Conservation (phyloP, 2,797 vertebrate species). For the Crenichthys baileyi region DNA sequence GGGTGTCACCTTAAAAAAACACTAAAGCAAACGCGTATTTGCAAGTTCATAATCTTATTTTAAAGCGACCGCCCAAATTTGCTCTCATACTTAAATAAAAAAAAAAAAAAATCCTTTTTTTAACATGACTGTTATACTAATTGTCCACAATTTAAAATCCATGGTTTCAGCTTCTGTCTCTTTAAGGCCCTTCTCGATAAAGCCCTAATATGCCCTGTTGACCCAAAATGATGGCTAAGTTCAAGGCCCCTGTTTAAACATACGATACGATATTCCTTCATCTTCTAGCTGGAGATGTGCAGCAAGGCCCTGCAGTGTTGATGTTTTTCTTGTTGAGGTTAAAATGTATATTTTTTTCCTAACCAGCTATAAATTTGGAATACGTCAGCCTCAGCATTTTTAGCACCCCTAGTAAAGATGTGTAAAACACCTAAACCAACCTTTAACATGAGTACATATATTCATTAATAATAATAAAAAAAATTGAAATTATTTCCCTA, state of each 20-base stretch:
- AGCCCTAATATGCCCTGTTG: not conserved
- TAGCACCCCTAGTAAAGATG: too few relatives aligned
- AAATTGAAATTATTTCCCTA: too few relatives aligned
- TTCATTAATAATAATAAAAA: too few relatives aligned
- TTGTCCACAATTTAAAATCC: not conserved
- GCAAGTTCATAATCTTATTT: not conserved
- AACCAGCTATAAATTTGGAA: too few relatives aligned
- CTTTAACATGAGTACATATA: too few relatives aligned
- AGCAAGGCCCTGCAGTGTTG: not conserved
- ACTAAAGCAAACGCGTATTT: not conserved
- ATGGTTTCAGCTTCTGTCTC: not conserved
- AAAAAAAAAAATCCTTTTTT: not conserved
- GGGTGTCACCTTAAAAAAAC: too few relatives aligned
- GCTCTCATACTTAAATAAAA: not conserved
- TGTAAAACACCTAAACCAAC: too few relatives aligned
- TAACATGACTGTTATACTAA: not conserved
- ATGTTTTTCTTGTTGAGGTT: not conserved
- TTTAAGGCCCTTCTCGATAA: not conserved
- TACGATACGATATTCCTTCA: not conserved
- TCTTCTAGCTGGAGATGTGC: not conserved
- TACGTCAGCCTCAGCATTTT: too few relatives aligned
- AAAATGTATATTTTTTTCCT: not conserved
- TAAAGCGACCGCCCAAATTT: not conserved
- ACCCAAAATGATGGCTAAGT: not conserved
- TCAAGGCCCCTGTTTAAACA: not conserved